phyloP scores from a whole-genome alignment of 2,888 invertebrate genomes.

The Unio delphinus region DNA sequence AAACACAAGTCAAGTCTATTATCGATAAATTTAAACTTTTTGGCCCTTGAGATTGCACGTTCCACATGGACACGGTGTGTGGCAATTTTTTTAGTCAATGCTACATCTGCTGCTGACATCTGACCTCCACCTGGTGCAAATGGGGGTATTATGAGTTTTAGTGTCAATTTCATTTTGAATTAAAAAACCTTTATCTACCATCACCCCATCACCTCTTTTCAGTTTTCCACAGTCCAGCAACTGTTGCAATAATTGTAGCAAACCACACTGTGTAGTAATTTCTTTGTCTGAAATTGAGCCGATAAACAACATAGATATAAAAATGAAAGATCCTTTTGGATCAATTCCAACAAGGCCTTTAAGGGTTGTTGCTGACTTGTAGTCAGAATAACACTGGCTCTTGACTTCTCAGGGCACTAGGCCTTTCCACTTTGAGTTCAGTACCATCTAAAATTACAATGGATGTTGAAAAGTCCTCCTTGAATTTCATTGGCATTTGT shows the following conservation, averaged over 20 bases:
- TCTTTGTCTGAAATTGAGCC: no score
- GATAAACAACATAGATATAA: no score
- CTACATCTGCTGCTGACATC: slow-evolving; percentile 15
- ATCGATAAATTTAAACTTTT: slow-evolving; percentile 23
- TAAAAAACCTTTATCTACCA: slow-evolving; percentile 24
- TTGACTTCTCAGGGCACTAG: no score
- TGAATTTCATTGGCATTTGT: slow-evolving; percentile 27
- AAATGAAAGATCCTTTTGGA: no score
- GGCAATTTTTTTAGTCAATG: slow-evolving; percentile 16
- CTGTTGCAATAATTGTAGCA: slow-evolving; percentile 9
- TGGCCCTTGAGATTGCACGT: slow-evolving; percentile 12
- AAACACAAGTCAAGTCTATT: slow-evolving; percentile 6
- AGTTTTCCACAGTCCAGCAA: slow-evolving; percentile 6
- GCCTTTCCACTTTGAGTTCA: no score
- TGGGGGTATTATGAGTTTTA: slow-evolving; percentile 18
- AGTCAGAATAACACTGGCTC: no score
- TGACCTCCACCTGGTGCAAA: slow-evolving; percentile 12
- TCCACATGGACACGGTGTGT: slow-evolving; percentile 22
- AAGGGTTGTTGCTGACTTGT: no score
- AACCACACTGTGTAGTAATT: slow-evolving; percentile 17
- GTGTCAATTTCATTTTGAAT: slow-evolving; percentile 16
- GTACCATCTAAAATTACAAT: no score
- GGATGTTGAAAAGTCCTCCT: no score
- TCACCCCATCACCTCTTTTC: slow-evolving; percentile 17
- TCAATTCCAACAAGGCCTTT: no score